Evolutionary conservation across 2,797 vertebrate genomes (phyloP).

Genomic region (Oryzias dopingdopingensis): DNA sequence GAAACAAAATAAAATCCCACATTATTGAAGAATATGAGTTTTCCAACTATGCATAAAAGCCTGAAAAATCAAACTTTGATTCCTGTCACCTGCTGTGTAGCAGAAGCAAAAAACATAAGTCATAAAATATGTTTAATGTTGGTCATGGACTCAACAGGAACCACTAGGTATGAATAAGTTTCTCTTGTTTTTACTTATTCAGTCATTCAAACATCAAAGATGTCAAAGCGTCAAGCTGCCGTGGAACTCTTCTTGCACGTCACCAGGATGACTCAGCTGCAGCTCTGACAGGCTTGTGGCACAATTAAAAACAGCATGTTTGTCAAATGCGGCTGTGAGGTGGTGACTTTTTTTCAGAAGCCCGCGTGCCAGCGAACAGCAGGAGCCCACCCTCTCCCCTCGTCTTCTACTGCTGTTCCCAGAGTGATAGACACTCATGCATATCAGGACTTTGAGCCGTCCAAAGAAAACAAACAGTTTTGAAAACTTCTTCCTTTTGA

Average conservation of each 20-base stretch:
- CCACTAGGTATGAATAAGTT: too few species aligned
- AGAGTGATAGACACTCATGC: conserved; percentile 24
- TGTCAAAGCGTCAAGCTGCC: conserved; percentile 29
- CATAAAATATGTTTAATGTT: too few species aligned
- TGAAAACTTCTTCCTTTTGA: conserved; percentile 38
- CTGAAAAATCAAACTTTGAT: too few species aligned
- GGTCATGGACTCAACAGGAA: too few species aligned
- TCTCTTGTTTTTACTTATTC: conserved; percentile 19
- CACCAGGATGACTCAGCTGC: conserved; percentile 52
- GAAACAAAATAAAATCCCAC: too few species aligned
- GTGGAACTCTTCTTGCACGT: conserved; percentile 34
- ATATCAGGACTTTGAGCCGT: conserved; percentile 30
- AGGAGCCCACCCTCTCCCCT: conserved; percentile 31
- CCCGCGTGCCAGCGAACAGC: conserved; percentile 25
- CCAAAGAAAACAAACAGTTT: conserved; percentile 57
- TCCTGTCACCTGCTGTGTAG: too few species aligned
- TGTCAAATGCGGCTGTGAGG: conserved; percentile 36
- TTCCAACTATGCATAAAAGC: too few species aligned
- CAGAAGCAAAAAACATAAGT: too few species aligned
- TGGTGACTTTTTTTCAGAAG: conserved; percentile 39
- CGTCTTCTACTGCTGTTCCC: conserved; percentile 33
- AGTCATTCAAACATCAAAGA: conserved; percentile 56
- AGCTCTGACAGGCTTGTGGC: conserved; percentile 57
- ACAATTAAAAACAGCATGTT: conserved; percentile 64
- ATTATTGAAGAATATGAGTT: too few species aligned